These are phyloP conservation scores for Heteropelma amictum DNA, from an alignment of 2,888 invertebrate genomes.

Conservation along the genomic window DNA sequence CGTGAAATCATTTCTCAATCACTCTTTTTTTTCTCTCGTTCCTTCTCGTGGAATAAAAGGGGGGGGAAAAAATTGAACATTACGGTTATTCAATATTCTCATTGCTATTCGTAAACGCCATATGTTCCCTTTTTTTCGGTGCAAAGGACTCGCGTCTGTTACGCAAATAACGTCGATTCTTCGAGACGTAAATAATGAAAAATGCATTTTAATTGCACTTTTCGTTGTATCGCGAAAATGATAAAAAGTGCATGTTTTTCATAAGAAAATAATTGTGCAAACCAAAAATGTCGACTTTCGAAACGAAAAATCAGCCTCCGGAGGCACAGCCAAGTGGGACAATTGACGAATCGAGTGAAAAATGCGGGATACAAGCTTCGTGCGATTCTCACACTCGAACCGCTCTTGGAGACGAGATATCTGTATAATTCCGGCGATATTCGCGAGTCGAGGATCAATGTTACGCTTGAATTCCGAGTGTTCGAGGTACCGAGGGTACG, in stretches of 20 bases:
- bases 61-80: conserved; percentile 13
- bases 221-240: too few species aligned
- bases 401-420: neutral
- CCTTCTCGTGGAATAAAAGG: neutral
- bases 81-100: conserved; percentile 4
- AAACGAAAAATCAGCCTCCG: too few species aligned
- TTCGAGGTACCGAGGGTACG: neutral
- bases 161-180: too few species aligned
- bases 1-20: conserved; percentile 46
- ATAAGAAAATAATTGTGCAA: too few species aligned
- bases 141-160: too few species aligned
- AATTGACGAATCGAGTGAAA: too few species aligned
- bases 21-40: neutral
- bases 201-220: too few species aligned
- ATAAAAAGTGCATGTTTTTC: too few species aligned
- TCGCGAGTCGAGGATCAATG: conserved; percentile 37
- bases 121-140: neutral
- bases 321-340: too few species aligned
- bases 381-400: conserved; percentile 11
- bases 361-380: neutral
- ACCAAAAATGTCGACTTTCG: too few species aligned
- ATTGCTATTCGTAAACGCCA: conserved; percentile 5
- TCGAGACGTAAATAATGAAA: too few species aligned
- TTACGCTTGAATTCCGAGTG: neutral
- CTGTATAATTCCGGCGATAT: too few species aligned